A percentile compares a stretch with the other conserved stretches of the same genome.
Conservation (phyloP, 2,888 invertebrate genomes). For the Athrips mouffetella region DNA sequence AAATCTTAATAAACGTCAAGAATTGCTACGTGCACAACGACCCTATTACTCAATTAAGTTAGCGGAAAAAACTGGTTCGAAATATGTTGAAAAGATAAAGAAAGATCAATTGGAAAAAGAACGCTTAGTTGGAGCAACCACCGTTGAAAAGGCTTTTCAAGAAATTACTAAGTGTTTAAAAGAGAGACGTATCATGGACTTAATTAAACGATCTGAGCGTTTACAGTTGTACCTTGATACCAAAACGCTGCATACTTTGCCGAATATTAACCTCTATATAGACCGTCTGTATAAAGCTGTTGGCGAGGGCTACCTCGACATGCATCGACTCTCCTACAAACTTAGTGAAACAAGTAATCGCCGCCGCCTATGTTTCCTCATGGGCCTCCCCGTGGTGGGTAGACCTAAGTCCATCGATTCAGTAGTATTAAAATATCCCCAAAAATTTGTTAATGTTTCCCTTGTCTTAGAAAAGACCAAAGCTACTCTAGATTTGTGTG, state of each 20-base stretch:
- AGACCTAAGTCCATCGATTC: constrained; percentile 68
- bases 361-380: constrained; percentile 66
- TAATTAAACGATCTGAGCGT: constrained; percentile 64
- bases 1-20: constrained; percentile 60
- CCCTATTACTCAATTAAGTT: constrained; percentile 69
- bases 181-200: constrained; percentile 55
- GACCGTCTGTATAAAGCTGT: constrained; percentile 64
- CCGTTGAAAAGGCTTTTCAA: constrained; percentile 54
- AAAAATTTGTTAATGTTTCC: constrained; percentile 63
- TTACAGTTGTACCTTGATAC: constrained; percentile 65
- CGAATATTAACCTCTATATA: constrained; percentile 61
- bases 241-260: constrained; percentile 61
- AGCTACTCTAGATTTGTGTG: constrained; percentile 62
- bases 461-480: constrained; percentile 55
- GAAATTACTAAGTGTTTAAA: constrained; percentile 57
- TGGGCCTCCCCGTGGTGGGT: constrained; percentile 63
- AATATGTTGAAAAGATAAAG: constrained; percentile 59
- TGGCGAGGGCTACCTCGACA: constrained; percentile 62
- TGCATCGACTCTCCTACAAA: constrained; percentile 63
- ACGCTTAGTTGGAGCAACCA: constrained; percentile 58
- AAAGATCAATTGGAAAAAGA: constrained; percentile 57
- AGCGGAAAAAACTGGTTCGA: constrained; percentile 64
- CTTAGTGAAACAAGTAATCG: constrained; percentile 67
- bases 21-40: constrained; percentile 64
- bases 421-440: constrained; percentile 68